Evolutionary conservation across 2,113 vertebrate species (phyloP).

Genomic region (Mastomys natalensis): DNA sequence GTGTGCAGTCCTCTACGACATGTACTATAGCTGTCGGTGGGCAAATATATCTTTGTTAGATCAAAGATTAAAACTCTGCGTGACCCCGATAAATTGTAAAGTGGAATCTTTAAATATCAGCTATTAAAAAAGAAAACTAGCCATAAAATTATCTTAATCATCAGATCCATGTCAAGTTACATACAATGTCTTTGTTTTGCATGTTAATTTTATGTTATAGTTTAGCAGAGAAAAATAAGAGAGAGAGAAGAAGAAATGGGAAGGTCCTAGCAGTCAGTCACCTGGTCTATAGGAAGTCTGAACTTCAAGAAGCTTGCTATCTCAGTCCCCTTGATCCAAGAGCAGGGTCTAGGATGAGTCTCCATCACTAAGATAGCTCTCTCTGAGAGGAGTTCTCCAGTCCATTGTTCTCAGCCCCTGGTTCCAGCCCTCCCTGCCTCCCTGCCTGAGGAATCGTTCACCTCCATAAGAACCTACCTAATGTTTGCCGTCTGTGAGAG

Average conservation of each 20-base stretch:
- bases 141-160: neutral
- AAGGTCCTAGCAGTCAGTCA: neutral
- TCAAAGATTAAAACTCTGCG: neutral
- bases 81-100: neutral
- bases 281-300: neutral
- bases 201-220: neutral
- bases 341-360: neutral
- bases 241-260: neutral
- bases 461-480: neutral
- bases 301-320: neutral
- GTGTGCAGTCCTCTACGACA: neutral
- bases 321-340: neutral
- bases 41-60: neutral
- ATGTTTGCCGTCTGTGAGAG: neutral
- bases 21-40: neutral
- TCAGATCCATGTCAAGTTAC: neutral
- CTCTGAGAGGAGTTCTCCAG: neutral
- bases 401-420: neutral
- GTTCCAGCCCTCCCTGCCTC: neutral
- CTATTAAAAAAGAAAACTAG: neutral
- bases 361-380: neutral
- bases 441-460: neutral
- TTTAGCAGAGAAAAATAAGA: neutral
- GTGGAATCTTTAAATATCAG: slow-evolving; percentile 9
- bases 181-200: neutral